A percentile compares a stretch with the other conserved stretches of the same genome.
Conservation (phyloP, 2,113 vertebrate species). For the Castor canadensis region DNA sequence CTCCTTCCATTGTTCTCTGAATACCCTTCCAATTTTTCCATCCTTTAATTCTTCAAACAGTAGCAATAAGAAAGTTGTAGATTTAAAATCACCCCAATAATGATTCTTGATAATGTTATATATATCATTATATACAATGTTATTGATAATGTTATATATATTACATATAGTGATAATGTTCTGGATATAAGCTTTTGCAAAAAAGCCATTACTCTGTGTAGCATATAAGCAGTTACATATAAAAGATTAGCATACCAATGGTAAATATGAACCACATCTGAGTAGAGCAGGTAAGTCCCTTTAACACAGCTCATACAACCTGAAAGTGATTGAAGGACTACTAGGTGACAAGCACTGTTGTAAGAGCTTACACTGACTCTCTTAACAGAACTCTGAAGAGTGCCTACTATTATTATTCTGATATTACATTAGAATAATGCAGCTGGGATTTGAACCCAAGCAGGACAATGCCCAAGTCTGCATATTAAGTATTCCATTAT, state of each 20-base stretch:
- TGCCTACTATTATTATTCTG: background rate
- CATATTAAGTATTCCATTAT: background rate
- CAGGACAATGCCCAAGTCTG: background rate
- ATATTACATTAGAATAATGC: background rate
- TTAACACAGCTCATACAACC: background rate
- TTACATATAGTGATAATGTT: no score
- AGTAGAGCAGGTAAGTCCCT: background rate
- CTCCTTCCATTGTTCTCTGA: background rate
- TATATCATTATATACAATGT: no score
- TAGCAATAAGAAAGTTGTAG: background rate
- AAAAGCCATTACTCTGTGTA: background rate
- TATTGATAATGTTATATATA: no score
- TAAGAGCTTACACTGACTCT: background rate
- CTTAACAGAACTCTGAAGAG: background rate
- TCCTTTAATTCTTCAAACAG: constrained; percentile 25
- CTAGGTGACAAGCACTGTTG: background rate
- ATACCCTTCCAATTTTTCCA: background rate
- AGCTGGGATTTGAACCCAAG: background rate
- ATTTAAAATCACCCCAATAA: background rate
- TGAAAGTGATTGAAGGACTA: background rate
- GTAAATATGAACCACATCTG: background rate
- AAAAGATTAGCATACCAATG: background rate
- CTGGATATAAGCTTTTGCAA: background rate
- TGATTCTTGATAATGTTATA: no score
- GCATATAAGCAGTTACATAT: background rate